A percentile compares a stretch with the other conserved stretches of the same genome.
Conservation (phyloP, 2,113 vertebrate genomes). For the Azemiops feae region DNA sequence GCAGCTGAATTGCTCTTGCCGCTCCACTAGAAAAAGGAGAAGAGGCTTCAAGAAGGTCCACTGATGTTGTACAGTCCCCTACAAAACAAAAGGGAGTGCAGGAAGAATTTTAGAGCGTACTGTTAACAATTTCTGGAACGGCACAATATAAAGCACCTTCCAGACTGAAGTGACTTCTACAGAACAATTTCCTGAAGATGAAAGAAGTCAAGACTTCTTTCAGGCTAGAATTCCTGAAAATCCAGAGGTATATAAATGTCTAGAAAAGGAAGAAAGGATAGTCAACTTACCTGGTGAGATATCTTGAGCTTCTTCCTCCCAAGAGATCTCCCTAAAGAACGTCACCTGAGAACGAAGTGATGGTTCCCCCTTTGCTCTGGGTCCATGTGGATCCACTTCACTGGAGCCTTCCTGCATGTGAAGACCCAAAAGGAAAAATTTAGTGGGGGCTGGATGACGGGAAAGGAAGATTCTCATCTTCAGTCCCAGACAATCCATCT, state of each 20-base stretch:
- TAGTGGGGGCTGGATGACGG: not conserved
- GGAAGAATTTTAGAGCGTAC: not conserved
- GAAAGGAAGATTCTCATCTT: not conserved
- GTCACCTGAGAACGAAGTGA: not conserved
- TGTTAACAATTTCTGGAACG: not conserved
- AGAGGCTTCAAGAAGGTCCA: not conserved
- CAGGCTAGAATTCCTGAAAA: not conserved
- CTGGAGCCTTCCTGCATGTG: not conserved
- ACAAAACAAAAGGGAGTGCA: not conserved
- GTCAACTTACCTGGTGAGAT: not conserved
- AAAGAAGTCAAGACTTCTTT: not conserved
- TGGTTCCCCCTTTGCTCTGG: not conserved
- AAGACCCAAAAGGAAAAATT: not conserved
- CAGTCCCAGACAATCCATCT: not conserved
- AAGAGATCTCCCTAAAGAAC: not conserved
- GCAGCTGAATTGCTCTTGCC: not conserved
- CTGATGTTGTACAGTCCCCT: not conserved
- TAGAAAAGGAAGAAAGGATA: not conserved
- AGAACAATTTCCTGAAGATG: not conserved
- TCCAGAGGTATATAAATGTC: not conserved
- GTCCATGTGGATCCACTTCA: not conserved
- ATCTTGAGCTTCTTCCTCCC: not conserved
- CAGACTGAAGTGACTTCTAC: not conserved
- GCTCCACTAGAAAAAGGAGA: not conserved
- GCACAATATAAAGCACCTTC: not conserved